Percentiles rank a stretch among this genome's conserved stretches.
Conservation (phyloP, 2,888 invertebrate genomes). For the Drosophila limbata region DNA sequence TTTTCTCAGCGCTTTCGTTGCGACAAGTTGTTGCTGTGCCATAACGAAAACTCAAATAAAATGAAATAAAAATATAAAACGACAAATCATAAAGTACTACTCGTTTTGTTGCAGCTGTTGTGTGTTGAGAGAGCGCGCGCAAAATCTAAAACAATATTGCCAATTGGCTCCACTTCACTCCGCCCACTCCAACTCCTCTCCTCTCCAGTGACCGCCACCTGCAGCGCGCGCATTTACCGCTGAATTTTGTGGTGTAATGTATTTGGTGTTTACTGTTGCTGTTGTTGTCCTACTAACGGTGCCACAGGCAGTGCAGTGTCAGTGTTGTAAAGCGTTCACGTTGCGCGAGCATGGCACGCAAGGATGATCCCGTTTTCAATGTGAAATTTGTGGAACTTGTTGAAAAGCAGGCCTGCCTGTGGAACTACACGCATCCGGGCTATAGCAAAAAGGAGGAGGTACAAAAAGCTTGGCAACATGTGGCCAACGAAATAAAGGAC, state of each 20-base stretch:
- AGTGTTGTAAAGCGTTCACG: constrained; percentile 50
- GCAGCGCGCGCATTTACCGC: constrained; percentile 17
- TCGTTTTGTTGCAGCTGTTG: constrained; percentile 24
- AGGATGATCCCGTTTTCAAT: constrained; percentile 84
- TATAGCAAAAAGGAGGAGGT: constrained; percentile 84
- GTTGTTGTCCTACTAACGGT: constrained; percentile 24
- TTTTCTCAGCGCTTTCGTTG: constrained; percentile 83
- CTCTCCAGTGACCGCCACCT: background rate
- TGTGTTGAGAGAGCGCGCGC: constrained; percentile 37
- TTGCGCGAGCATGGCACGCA: constrained; percentile 75
- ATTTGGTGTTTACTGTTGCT: constrained; percentile 32
- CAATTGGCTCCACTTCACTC: background rate
- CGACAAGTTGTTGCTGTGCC: constrained; percentile 78
- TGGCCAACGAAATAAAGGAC: constrained; percentile 83
- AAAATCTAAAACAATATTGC: constrained; percentile 23
- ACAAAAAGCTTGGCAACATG: constrained; percentile 83
- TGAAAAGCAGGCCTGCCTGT: constrained; percentile 80
- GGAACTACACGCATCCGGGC: constrained; percentile 83
- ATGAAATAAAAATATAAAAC: constrained; percentile 3
- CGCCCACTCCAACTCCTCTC: background rate
- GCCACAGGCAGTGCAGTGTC: constrained; percentile 10
- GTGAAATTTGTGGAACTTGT: constrained; percentile 83
- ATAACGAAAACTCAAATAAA: constrained; percentile 23
- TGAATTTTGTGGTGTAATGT: constrained; percentile 24
- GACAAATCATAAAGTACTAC: constrained; percentile 6